phyloP scores from a whole-genome alignment of 2,888 invertebrate species.

The Agrypnus murinus region DNA sequence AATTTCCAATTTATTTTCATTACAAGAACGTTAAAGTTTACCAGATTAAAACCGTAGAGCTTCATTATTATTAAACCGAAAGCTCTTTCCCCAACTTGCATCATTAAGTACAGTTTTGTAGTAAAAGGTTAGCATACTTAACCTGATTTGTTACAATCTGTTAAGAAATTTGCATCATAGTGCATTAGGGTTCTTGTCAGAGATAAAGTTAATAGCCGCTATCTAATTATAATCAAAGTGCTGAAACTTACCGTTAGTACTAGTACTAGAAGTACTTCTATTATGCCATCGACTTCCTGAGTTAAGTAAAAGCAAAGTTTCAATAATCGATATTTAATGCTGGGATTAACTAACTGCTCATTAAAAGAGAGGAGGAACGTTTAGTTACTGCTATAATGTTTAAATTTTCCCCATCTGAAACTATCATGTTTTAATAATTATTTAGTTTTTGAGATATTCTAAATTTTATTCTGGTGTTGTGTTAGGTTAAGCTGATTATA shows the following conservation, averaged over 20 bases:
- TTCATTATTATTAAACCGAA: background rate
- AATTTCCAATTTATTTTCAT: too few relatives aligned
- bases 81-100: conserved; percentile 11
- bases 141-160: conserved; percentile 43
- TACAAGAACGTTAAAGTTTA: too few relatives aligned
- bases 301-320: conserved; percentile 58
- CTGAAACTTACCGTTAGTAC: conserved; percentile 58
- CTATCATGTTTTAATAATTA: conserved; percentile 47
- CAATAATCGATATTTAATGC: conserved; percentile 56
- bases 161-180: conserved; percentile 42
- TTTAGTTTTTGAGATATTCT: background rate
- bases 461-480: conserved; percentile 16
- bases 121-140: conserved; percentile 23
- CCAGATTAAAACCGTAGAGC: too few relatives aligned
- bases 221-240: conserved; percentile 61
- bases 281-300: conserved; percentile 26
- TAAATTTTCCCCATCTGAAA: conserved; percentile 43
- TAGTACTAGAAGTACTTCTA: too few relatives aligned
- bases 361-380: conserved; percentile 42
- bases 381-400: background rate
- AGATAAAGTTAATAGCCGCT: conserved; percentile 58
- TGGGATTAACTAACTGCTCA: conserved; percentile 56
- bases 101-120: conserved; percentile 9
- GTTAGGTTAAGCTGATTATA: background rate
- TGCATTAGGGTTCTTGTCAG: conserved; percentile 34